Percentiles rank a stretch among this genome's conserved stretches.
phyloP scores from a whole-genome alignment of 1,140 invertebrate species.

The Calephelis nemesis region DNA sequence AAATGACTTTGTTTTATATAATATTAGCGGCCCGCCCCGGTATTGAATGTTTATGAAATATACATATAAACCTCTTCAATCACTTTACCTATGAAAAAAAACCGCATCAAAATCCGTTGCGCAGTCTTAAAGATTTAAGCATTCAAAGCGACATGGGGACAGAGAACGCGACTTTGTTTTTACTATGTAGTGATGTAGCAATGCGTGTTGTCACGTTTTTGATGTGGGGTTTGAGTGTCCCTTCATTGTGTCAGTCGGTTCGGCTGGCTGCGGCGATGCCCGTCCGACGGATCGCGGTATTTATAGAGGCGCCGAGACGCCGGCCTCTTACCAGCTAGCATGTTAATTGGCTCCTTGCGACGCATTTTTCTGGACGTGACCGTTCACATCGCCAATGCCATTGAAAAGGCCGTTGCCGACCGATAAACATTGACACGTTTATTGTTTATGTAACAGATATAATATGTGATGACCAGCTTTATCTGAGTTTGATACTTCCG shows the following conservation, averaged over 20 bases:
- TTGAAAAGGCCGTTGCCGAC: slow-evolving; percentile 49
- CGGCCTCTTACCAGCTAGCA: slow-evolving; percentile 67
- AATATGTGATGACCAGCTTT: neutral
- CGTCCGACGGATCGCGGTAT: slow-evolving; percentile 50
- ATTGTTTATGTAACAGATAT: neutral
- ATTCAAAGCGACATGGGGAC: no score
- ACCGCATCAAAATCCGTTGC: no score
- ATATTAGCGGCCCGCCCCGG: no score
- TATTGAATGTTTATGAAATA: no score
- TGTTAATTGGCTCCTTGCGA: slow-evolving; percentile 73
- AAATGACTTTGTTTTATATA: no score
- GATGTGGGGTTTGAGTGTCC: slow-evolving; percentile 43
- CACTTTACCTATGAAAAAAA: no score
- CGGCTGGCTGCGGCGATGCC: slow-evolving; percentile 40
- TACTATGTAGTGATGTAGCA: no score
- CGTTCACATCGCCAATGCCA: slow-evolving; percentile 66
- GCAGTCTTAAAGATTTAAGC: no score
- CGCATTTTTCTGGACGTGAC: slow-evolving; percentile 67
- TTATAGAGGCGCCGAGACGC: slow-evolving; percentile 72
- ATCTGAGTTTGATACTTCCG: no score
- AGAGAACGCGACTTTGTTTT: no score
- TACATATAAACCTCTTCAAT: no score
- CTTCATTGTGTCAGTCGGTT: slow-evolving; percentile 41
- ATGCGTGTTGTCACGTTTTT: slow-evolving; percentile 45
- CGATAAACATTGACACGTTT: slow-evolving; percentile 71